phyloP scores from a whole-genome alignment of 2,113 vertebrate species.

The Petrocephalus microphthalmus region DNA sequence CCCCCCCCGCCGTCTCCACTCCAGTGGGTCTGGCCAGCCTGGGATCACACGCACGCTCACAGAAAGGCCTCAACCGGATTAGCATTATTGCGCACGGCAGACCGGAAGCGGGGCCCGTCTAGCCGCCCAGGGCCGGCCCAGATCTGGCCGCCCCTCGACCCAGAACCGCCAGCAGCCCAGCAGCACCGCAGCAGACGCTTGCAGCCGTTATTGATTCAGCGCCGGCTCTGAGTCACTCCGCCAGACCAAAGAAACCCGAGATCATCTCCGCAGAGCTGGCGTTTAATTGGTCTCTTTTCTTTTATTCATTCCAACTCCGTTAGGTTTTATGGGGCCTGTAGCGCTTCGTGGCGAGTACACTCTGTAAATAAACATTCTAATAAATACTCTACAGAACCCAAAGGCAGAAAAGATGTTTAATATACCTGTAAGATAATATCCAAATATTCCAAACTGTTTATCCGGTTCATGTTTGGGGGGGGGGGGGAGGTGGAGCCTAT shows the following conservation, averaged over 20 bases:
- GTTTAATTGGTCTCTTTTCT: not conserved
- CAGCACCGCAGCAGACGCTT: constrained; percentile 48
- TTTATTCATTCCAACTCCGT: not conserved
- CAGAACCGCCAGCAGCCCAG: constrained; percentile 25
- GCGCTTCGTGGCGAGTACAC: not conserved
- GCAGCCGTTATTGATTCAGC: constrained; percentile 49
- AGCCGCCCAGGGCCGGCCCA: constrained; percentile 38
- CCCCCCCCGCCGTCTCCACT: constrained; percentile 3
- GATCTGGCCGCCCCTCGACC: constrained; percentile 34
- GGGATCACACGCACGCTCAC: constrained; percentile 11
- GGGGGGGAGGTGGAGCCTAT: not conserved
- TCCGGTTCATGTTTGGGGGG: not conserved
- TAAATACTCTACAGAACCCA: not conserved
- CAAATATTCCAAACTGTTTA: not conserved
- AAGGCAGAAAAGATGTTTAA: not conserved
- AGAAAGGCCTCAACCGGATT: constrained; percentile 49
- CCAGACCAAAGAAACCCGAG: not conserved
- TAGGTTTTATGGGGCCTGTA: not conserved
- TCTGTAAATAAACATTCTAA: not conserved
- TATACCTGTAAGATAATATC: not conserved
- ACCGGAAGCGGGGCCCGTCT: constrained; percentile 39
- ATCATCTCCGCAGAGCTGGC: not conserved
- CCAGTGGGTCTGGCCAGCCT: not conserved
- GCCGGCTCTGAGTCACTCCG: constrained; percentile 26
- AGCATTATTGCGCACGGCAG: constrained; percentile 44